These are phyloP conservation scores for Rhyacophila evoluta DNA, from an alignment of 2,888 invertebrate genomes.

Conservation along the genomic window DNA sequence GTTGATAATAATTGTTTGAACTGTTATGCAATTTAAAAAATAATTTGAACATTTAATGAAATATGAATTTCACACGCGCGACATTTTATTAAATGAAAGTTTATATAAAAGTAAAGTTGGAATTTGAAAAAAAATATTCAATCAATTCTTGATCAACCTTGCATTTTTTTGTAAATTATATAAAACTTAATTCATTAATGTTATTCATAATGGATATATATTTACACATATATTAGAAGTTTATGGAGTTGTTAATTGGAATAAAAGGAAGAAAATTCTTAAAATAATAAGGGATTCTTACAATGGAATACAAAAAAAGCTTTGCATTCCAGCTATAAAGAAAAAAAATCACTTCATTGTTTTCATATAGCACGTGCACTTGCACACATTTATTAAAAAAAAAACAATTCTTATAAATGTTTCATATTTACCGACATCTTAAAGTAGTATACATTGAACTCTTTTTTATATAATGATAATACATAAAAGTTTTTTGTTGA, in stretches of 20 bases:
- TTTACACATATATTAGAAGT: too few relatives aligned
- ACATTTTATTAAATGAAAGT: too few relatives aligned
- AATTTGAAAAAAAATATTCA: too few relatives aligned
- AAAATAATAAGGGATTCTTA: conserved; percentile 27
- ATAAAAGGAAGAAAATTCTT: not conserved
- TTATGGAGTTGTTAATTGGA: not conserved
- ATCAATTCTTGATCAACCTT: too few relatives aligned
- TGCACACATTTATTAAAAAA: conserved; percentile 51
- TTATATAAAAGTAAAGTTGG: too few relatives aligned
- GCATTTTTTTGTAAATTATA: too few relatives aligned
- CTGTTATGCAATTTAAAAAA: too few relatives aligned
- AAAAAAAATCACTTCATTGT: conserved; percentile 46
- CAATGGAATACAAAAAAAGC: conserved; percentile 30
- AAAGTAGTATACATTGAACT: conserved; percentile 42
- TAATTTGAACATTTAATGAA: too few relatives aligned
- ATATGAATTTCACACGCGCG: too few relatives aligned
- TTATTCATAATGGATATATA: too few relatives aligned
- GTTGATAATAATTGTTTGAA: too few relatives aligned
- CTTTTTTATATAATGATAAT: conserved; percentile 37
- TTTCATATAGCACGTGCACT: conserved; percentile 46
- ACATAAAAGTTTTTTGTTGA: not conserved
- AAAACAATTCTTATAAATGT: conserved; percentile 55
- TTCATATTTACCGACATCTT: conserved; percentile 55
- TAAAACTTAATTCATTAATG: too few relatives aligned
- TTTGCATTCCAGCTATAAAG: conserved; percentile 35